Percentiles rank a stretch among this genome's conserved stretches.
These are phyloP conservation scores for Euproctis similis DNA, from an alignment of 2,888 invertebrate species.

Conservation along the genomic window DNA sequence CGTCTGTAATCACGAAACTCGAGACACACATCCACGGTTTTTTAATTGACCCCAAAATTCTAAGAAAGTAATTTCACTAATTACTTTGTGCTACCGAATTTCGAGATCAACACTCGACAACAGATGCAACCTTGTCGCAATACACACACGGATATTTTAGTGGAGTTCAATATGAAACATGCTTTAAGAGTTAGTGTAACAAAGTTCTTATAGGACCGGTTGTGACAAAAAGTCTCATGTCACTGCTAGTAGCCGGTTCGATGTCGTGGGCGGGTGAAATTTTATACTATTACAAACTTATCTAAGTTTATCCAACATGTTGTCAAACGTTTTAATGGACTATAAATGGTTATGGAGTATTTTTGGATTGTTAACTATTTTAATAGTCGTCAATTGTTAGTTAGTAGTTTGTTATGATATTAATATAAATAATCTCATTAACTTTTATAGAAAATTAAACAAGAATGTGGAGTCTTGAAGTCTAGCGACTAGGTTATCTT, in stretches of 20 bases:
- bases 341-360: slow-evolving; percentile 10
- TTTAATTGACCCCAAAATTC: slow-evolving; percentile 73
- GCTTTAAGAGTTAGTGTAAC: slow-evolving; percentile 29
- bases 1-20: slow-evolving; percentile 23
- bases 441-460: too few relatives aligned
- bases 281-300: slow-evolving; percentile 32
- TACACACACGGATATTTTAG: slow-evolving; percentile 10
- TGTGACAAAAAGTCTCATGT: slow-evolving; percentile 39
- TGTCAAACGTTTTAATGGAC: slow-evolving; percentile 18
- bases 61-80: slow-evolving; percentile 76
- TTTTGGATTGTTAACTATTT: too few relatives aligned
- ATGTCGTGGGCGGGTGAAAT: slow-evolving; percentile 47
- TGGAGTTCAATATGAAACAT: not conserved
- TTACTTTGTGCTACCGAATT: slow-evolving; percentile 73
- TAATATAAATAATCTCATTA: too few relatives aligned
- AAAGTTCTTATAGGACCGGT: slow-evolving; percentile 44
- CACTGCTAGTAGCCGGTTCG: slow-evolving; percentile 16
- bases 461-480: too few relatives aligned
- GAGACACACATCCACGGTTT: slow-evolving; percentile 27
- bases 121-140: slow-evolving; percentile 40
- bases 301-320: slow-evolving; percentile 24
- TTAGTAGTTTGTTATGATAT: too few relatives aligned
- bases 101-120: slow-evolving; percentile 52
- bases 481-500: too few relatives aligned
- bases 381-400: too few relatives aligned